Conservation (phyloP, 2,888 invertebrate genomes). For the Escarpia spicata region DNA sequence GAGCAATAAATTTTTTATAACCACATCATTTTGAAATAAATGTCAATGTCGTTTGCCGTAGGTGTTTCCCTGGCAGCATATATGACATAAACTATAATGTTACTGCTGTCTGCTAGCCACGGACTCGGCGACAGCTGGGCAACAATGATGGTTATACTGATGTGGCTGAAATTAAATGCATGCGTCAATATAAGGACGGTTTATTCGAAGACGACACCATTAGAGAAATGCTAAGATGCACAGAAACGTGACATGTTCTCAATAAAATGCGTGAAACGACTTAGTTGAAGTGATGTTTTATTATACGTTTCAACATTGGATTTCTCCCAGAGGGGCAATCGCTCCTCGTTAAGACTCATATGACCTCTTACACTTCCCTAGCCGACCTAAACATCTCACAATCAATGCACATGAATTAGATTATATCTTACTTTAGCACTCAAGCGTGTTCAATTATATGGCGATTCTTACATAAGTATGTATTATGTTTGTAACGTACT, state of each 20-base stretch:
- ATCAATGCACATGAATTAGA: neutral
- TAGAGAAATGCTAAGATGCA: neutral
- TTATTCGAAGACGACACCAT: neutral
- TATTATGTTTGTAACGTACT: no score
- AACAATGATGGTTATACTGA: neutral
- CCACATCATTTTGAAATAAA: neutral
- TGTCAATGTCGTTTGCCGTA: neutral
- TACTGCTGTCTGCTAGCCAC: neutral
- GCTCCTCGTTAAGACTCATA: neutral
- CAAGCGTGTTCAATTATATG: neutral
- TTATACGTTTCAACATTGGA: neutral
- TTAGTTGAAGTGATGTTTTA: neutral
- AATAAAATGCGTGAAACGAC: neutral
- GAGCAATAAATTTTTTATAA: neutral
- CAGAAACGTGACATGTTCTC: neutral
- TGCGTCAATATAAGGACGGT: neutral
- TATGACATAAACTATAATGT: slow-evolving; percentile 4
- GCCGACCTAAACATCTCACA: neutral
- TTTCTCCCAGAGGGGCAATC: neutral
- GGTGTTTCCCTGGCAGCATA: neutral
- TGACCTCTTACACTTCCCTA: neutral
- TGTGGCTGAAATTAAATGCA: neutral
- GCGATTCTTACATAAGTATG: no score
- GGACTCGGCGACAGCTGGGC: neutral
- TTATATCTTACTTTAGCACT: neutral